A percentile compares a stretch with the other conserved stretches of the same genome.
These are phyloP conservation scores for Brevipalpus yothersi DNA, from an alignment of 1,140 invertebrate genomes.

Conservation along the genomic window DNA sequence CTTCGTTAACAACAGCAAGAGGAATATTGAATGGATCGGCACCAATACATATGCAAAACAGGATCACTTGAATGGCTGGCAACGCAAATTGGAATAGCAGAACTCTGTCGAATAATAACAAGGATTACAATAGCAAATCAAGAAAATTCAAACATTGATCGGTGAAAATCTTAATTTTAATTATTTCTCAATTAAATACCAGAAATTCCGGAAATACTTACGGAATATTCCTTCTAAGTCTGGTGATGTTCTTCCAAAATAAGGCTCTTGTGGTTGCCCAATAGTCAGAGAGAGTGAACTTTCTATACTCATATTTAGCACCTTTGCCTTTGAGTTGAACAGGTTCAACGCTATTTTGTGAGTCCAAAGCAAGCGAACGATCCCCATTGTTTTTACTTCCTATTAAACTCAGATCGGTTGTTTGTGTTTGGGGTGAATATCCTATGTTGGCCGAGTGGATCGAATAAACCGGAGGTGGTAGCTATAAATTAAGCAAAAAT, in stretches of 20 bases:
- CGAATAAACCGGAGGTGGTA: slow-evolving; percentile 7
- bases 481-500: background rate
- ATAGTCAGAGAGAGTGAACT: slow-evolving; percentile 3
- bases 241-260: slow-evolving; percentile 69
- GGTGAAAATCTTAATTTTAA: too few relatives aligned
- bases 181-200: too few relatives aligned
- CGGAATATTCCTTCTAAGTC: slow-evolving; percentile 75
- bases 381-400: background rate
- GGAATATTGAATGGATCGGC: slow-evolving; percentile 56
- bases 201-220: too few relatives aligned
- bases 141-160: slow-evolving; percentile 15
- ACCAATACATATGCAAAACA: slow-evolving; percentile 81
- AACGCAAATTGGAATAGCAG: slow-evolving; percentile 57
- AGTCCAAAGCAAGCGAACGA: background rate
- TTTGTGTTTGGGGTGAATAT: background rate
- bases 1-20: slow-evolving; percentile 42
- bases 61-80: slow-evolving; percentile 71
- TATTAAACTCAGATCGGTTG: background rate
- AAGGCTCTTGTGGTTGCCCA: slow-evolving; percentile 36
- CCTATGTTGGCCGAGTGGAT: slow-evolving; percentile 1
- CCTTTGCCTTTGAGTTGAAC: background rate
- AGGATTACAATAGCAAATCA: background rate
- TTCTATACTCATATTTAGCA: background rate
- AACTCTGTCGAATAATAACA: slow-evolving; percentile 12
- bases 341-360: background rate